These are phyloP conservation scores for Porites divaricata DNA, from an alignment of 92 coral and sea anemone species.

Conservation along the genomic window DNA sequence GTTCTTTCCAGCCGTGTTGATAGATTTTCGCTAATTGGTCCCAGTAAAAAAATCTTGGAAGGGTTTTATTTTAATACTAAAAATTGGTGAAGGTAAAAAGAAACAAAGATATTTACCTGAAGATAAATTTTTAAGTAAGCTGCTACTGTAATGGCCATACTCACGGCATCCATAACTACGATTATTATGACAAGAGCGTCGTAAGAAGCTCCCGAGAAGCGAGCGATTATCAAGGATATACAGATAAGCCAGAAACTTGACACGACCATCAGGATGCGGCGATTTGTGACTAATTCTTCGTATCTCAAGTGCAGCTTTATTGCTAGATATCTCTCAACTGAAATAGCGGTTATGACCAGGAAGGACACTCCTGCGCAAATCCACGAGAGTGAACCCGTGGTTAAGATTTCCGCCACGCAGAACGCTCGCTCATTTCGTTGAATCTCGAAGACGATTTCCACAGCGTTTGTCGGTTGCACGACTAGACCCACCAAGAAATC, in stretches of 20 bases:
- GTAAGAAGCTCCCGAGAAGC: constrained; percentile 27
- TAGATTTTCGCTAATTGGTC: too few relatives aligned
- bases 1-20: too few relatives aligned
- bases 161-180: constrained; percentile 17
- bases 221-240: background rate
- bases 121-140: constrained; percentile 30
- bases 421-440: constrained; percentile 3
- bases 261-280: constrained; percentile 11
- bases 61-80: too few relatives aligned
- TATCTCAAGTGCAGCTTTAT: constrained; percentile 33
- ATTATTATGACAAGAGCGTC: background rate
- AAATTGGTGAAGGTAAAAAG: too few relatives aligned
- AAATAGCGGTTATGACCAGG: constrained; percentile 36
- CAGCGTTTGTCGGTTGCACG: constrained; percentile 36
- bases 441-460: constrained; percentile 36
- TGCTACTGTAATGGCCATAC: background rate
- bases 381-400: constrained; percentile 36
- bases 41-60: too few relatives aligned
- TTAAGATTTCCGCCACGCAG: constrained; percentile 27
- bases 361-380: constrained; percentile 44
- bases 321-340: constrained; percentile 44
- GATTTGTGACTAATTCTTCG: constrained; percentile 12
- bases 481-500: constrained; percentile 41
- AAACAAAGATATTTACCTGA: background rate
- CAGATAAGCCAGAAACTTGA: constrained; percentile 28